Conservation (phyloP, 2,888 invertebrate species). For the Platycheirus albimanus region DNA sequence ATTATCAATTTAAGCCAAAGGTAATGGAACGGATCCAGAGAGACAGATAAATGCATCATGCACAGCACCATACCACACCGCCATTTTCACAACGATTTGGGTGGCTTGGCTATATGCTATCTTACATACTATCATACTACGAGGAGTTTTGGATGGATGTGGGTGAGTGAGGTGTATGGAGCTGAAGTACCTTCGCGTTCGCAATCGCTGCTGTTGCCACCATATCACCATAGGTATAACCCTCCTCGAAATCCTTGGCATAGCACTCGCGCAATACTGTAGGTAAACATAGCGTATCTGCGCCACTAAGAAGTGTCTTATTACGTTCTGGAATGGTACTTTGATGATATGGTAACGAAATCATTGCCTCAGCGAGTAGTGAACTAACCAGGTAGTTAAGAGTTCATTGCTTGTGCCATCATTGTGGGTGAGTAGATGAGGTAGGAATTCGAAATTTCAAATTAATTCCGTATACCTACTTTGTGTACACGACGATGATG, state of each 20-base stretch:
- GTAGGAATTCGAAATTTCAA: constrained; percentile 59
- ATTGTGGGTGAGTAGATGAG: constrained; percentile 38
- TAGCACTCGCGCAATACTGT: constrained; percentile 27
- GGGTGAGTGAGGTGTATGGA: neutral
- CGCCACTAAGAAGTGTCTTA: constrained; percentile 66
- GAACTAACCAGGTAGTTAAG: constrained; percentile 63
- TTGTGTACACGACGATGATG: constrained; percentile 50
- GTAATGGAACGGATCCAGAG: constrained; percentile 58
- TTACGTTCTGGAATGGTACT: constrained; percentile 59
- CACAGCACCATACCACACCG: constrained; percentile 21
- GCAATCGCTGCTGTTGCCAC: neutral
- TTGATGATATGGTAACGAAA: constrained; percentile 69
- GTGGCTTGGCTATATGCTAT: neutral
- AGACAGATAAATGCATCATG: constrained; percentile 56
- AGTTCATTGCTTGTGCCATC: constrained; percentile 54
- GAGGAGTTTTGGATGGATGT: neutral
- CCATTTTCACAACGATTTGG: constrained; percentile 13
- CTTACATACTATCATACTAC: too few species aligned
- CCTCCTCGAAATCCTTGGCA: constrained; percentile 12
- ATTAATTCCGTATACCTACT: constrained; percentile 50
- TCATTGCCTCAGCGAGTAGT: constrained; percentile 54
- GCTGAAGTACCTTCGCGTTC: neutral
- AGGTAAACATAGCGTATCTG: constrained; percentile 56
- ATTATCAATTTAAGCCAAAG: constrained; percentile 66
- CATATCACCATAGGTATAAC: neutral